These are phyloP conservation scores for Hydropsyche betteni DNA, from an alignment of 2,888 invertebrate genomes.

Conservation along the genomic window DNA sequence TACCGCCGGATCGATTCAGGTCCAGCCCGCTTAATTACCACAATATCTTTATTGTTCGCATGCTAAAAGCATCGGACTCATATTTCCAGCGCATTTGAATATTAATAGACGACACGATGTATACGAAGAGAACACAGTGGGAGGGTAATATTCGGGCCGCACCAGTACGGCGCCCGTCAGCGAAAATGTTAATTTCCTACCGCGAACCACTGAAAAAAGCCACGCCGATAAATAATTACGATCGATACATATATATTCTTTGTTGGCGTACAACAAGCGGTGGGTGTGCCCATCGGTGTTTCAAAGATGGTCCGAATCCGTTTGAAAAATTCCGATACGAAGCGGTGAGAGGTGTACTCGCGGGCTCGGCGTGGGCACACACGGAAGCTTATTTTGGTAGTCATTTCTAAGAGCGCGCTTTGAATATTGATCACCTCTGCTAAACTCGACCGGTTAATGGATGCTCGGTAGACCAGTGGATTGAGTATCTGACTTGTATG, in stretches of 20 bases:
- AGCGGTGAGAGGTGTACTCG: constrained; percentile 29
- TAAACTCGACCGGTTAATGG: constrained; percentile 9
- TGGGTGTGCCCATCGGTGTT: constrained; percentile 32
- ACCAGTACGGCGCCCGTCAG: constrained; percentile 15
- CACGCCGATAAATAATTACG: constrained; percentile 15
- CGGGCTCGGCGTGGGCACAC: constrained; percentile 32
- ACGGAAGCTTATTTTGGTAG: constrained; percentile 39
- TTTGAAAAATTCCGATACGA: constrained; percentile 32
- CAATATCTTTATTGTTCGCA: too few relatives aligned
- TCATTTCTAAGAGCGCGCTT: constrained; percentile 30
- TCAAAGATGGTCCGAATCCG: constrained; percentile 34
- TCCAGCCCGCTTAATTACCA: too few relatives aligned
- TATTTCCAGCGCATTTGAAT: neutral
- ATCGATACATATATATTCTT: constrained; percentile 4
- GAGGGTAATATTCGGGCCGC: constrained; percentile 13
- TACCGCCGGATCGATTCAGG: too few relatives aligned
- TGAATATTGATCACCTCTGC: constrained; percentile 35
- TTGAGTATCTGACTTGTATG: neutral
- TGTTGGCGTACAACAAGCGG: constrained; percentile 2
- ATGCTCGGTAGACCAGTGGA: constrained; percentile 2
- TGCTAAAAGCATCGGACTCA: too few relatives aligned
- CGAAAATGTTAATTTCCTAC: constrained; percentile 23
- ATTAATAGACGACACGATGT: constrained; percentile 24
- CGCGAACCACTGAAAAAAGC: constrained; percentile 9
- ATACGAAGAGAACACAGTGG: constrained; percentile 12